Evolutionary conservation across 2,797 vertebrate species (phyloP).

Genomic region (Chelmon rostratus): DNA sequence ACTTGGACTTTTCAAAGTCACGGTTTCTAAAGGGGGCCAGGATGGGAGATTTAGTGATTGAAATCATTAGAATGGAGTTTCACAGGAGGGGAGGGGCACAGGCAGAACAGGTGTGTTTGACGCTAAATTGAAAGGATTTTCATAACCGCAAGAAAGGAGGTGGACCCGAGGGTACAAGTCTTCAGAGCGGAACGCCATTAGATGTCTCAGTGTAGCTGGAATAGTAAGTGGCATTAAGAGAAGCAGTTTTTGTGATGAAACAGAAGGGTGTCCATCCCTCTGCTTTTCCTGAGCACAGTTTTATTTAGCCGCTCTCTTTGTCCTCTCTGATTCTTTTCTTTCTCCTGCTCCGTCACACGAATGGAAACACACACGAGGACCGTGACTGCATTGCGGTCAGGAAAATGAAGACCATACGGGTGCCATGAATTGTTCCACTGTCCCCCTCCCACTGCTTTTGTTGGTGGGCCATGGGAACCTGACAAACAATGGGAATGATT

Average conservation of each 20-base stretch:
- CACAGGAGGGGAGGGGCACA: conserved; percentile 13
- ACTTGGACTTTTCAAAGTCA: conserved; percentile 76
- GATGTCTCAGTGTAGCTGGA: conserved; percentile 46
- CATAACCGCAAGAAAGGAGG: conserved; percentile 47
- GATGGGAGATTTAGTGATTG: conserved; percentile 62
- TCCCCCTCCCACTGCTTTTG: conserved; percentile 73
- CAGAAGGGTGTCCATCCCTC: conserved; percentile 43
- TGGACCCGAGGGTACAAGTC: conserved; percentile 44
- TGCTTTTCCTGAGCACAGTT: conserved; percentile 37
- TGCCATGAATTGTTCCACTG: conserved; percentile 76
- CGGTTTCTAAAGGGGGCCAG: conserved; percentile 41
- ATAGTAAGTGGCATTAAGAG: conserved; percentile 47
- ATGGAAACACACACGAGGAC: conserved; percentile 59
- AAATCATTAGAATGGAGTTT: conserved; percentile 66
- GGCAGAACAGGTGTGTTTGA: conserved; percentile 58
- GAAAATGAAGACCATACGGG: conserved; percentile 78
- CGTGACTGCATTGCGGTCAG: conserved; percentile 66
- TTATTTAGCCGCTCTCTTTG: conserved; percentile 43
- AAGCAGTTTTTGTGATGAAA: conserved; percentile 62
- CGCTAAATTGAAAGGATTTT: conserved; percentile 69
- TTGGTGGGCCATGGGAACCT: conserved; percentile 78
- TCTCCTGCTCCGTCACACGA: conserved; percentile 53
- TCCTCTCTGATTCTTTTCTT: conserved; percentile 27
- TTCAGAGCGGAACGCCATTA: conserved; percentile 48
- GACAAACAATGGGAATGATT: conserved; percentile 76